Evolutionary conservation across 2,797 vertebrate genomes (phyloP), one percentile per base, ranked within the genome.

Genomic region (Lateolabrax maculatus): DNA sequence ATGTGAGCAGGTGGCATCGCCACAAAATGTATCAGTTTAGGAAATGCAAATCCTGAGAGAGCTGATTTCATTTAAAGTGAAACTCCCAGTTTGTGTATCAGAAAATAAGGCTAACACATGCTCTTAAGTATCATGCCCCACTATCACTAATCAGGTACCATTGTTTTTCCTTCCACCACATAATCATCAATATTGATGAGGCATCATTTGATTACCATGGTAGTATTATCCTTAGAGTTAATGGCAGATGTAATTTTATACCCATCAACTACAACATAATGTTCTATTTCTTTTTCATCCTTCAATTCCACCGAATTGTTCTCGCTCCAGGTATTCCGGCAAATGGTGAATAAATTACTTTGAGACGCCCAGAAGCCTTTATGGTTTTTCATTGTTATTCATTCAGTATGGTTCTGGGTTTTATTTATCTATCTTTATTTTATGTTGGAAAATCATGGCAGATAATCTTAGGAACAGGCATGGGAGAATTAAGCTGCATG

Each of bases 341-440:
- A 91, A 93, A 89, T 87, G 87, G 87, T 86, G 85, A 94, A 93
- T 92, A 93, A 92, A 93, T 94, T 91, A 92, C 90, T 79, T 36
- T 39, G 72, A 86, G 84, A 83, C 70, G 61, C 86, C 91, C 85
- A 87, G 86, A 85, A 90, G 84, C 83, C 83, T 87, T 92, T 90
- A 85, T 87, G 78, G 67, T 73, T 87, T 89, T 92, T 87, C 84
- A 91, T 91, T 93, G 88, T 89, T 91, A 92, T 92, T 90, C 88
- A 89, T 91, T 93, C 81, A 88, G 78, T 85, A 74, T 86, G 77
- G 81, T 79, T 85, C 89, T 87, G 84, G 83, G 84, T 87, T 92
- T 94, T 94, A 90, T 95, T 94, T 94, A 90, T 93, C 86, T 89
- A 88, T 90, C 88, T 90, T 87, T 88, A 87, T 87, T 90, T 90